Evolutionary conservation across 2,888 invertebrate genomes (phyloP).

Genomic region (Tridacna gigas): DNA sequence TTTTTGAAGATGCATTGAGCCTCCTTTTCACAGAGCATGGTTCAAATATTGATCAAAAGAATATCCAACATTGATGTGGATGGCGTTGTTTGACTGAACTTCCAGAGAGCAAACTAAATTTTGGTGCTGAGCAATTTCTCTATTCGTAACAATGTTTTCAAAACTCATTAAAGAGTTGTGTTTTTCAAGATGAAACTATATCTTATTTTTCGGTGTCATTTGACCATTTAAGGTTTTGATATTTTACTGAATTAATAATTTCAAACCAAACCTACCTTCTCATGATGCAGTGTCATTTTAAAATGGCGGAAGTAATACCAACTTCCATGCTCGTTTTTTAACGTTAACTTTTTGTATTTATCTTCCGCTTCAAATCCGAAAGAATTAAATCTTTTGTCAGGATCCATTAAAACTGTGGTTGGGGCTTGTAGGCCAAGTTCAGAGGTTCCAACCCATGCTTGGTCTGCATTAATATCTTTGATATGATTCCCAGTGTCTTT

Average conservation of each 20-base stretch:
- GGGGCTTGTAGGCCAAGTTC: slow-evolving; percentile 58
- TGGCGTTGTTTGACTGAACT: too few species aligned
- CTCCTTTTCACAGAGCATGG: too few species aligned
- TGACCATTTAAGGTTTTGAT: too few species aligned
- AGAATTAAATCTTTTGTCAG: slow-evolving; percentile 47
- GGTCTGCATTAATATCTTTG: slow-evolving; percentile 48
- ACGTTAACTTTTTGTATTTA: slow-evolving; percentile 49
- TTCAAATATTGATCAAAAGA: too few species aligned
- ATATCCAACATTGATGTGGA: too few species aligned
- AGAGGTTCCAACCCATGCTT: slow-evolving; percentile 56
- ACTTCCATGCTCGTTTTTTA: slow-evolving; percentile 47
- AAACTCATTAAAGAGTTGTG: too few species aligned
- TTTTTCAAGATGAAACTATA: too few species aligned
- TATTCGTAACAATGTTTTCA: too few species aligned
- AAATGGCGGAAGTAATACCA: slow-evolving; percentile 58
- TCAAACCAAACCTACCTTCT: slow-evolving; percentile 34
- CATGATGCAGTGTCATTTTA: slow-evolving; percentile 61
- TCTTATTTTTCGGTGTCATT: too few species aligned
- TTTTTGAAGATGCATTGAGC: too few species aligned
- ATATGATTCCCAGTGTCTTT: slow-evolving; percentile 38
- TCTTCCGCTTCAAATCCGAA: slow-evolving; percentile 62
- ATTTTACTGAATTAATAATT: not conserved
- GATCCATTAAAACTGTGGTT: slow-evolving; percentile 50
- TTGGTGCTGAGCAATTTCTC: too few species aligned
- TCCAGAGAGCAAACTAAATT: too few species aligned